Evolutionary conservation across 2,797 vertebrate genomes (phyloP), one percentile per base, ranked within the genome.

Genomic region (Synaphobranchus kaupii): DNA sequence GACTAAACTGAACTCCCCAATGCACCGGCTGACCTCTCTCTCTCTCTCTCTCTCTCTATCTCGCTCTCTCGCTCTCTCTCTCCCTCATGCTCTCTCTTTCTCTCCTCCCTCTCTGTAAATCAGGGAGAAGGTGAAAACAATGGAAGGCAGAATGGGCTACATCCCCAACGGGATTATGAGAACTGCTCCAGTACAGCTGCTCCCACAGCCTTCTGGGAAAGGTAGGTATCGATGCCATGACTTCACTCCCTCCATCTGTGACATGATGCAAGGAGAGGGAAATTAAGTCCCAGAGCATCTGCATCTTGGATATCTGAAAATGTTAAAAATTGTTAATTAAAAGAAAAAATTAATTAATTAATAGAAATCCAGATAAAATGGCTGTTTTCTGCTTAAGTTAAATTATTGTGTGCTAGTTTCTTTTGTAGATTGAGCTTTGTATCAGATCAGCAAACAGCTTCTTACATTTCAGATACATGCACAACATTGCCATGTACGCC

Each of bases 51-150:
- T 86, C 0, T 85, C 50, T 84, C 54, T 56, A 1, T 56, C 12
- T 17, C 12, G n/a, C 0, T 80, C 47, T 82, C 17, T 25, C 8
- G 12, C 52, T 54, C 9, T 2, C 54, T 56, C 12, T 56, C 12
- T 17, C 12, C 13, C 12, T 15, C 54, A 12, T 12, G 1, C 15
- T 3, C 54, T 13, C 54, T 13, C 13, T 13, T 0, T 13, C 1
- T 13, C 15, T 17, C 15, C 1, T 56, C 54, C 15, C 54, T 15
- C 13, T 56, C 54, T 56, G 1, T 50, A 58, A 44, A 73, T 34
- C 89, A 95, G 94, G 90, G 91, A 93, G 34, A 92, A 91, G 60
- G 90, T 34, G n/a, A 92, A 92, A 76, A 85, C 58, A 71, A 87
- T 83, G 50, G 87, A 83, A 17, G 39, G 68, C 68, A 66, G 82